These are phyloP conservation scores for Cybosia mesomella DNA, from an alignment of 2,888 invertebrate genomes.

Conservation along the genomic window DNA sequence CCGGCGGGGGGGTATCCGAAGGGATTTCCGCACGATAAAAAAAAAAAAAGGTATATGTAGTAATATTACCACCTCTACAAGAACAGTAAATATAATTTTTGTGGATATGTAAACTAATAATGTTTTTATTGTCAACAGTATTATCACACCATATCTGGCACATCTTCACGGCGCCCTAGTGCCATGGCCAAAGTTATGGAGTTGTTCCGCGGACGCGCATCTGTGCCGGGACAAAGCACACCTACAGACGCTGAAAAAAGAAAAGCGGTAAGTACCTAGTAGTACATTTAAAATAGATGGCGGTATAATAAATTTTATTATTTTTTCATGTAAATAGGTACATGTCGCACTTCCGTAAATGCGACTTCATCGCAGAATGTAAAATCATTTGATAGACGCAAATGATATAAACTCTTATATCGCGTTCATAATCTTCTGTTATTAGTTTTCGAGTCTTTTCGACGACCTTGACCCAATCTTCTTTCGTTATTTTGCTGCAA, in stretches of 20 bases:
- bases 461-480: too few relatives aligned
- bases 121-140: constrained; percentile 78
- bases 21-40: too few relatives aligned
- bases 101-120: neutral
- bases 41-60: too few relatives aligned
- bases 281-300: constrained; percentile 5
- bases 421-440: too few relatives aligned
- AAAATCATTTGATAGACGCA: too few relatives aligned
- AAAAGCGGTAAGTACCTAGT: constrained; percentile 69
- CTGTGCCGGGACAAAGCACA: constrained; percentile 60
- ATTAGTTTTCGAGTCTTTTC: too few relatives aligned
- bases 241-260: constrained; percentile 67
- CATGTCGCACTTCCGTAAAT: neutral
- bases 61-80: too few relatives aligned
- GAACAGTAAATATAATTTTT: too few relatives aligned
- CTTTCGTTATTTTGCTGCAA: too few relatives aligned
- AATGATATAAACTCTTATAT: too few relatives aligned
- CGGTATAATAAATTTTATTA: neutral
- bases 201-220: constrained; percentile 90
- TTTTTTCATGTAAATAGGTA: neutral
- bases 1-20: too few relatives aligned
- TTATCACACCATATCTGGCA: constrained; percentile 91
- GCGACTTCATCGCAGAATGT: too few relatives aligned
- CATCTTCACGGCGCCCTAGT: constrained; percentile 87
- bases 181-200: constrained; percentile 97